phyloP scores from a whole-genome alignment of 1,140 invertebrate species.

The Macrotrachela quadricornifera region DNA sequence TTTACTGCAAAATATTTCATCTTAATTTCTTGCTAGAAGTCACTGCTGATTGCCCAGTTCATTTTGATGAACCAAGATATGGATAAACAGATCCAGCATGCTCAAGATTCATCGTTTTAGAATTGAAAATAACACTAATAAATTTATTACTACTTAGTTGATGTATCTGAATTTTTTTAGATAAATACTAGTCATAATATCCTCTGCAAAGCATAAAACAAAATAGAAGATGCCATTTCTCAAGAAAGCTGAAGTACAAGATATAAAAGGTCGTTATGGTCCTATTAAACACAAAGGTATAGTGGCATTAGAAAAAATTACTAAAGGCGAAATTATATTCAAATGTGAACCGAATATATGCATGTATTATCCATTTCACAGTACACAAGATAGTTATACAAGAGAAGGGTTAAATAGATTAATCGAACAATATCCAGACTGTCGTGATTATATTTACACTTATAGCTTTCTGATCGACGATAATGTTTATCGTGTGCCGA shows the following conservation, averaged over 20 bases:
- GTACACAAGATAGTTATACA: background rate
- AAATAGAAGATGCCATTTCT: background rate
- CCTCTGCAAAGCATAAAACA: too few relatives aligned
- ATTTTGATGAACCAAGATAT: too few relatives aligned
- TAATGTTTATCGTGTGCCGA: background rate
- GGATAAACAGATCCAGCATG: too few relatives aligned
- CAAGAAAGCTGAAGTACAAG: background rate
- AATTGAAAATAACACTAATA: too few relatives aligned
- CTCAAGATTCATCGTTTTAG: too few relatives aligned
- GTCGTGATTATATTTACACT: background rate
- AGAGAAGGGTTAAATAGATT: background rate
- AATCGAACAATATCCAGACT: background rate
- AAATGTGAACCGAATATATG: background rate
- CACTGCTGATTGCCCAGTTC: too few relatives aligned
- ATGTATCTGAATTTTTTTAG: too few relatives aligned
- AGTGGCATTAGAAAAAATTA: background rate
- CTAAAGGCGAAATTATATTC: background rate
- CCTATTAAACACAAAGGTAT: background rate
- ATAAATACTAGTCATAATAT: too few relatives aligned
- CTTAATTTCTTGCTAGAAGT: too few relatives aligned
- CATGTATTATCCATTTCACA: background rate
- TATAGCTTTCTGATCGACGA: background rate
- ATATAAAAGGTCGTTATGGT: background rate
- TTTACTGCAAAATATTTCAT: too few relatives aligned
- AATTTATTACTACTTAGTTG: too few relatives aligned